A percentile compares a stretch with the other conserved stretches of the same genome.
These are phyloP conservation scores for Cyrtodaria siliqua DNA, from an alignment of 2,888 invertebrate species.

Conservation along the genomic window DNA sequence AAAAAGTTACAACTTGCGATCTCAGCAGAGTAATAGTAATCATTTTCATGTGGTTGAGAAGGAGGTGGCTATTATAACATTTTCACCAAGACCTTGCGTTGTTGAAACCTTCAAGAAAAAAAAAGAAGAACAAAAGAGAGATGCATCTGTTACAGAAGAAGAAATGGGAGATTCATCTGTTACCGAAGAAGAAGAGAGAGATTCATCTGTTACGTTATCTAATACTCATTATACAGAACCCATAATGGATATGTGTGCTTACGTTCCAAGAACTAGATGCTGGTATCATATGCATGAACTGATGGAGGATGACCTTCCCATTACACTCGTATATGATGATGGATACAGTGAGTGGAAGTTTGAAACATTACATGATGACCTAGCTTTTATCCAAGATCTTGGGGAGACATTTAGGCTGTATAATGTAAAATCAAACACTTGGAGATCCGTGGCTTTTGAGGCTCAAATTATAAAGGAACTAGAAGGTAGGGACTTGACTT, in stretches of 20 bases:
- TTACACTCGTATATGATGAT: background rate
- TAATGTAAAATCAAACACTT: conserved; percentile 28
- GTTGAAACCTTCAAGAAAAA: conserved; percentile 20
- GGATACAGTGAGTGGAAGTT: conserved; percentile 22
- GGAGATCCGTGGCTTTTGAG: conserved; percentile 17
- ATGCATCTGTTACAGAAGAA: no score
- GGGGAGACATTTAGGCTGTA: conserved; percentile 43
- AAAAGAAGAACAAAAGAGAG: background rate
- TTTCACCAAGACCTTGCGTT: conserved; percentile 46
- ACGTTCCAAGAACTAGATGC: conserved; percentile 36
- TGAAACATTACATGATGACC: conserved; percentile 35
- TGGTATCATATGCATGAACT: conserved; percentile 49
- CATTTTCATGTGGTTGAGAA: conserved; percentile 1
- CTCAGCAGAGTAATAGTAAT: conserved; percentile 3
- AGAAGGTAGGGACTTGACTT: background rate
- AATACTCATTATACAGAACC: conserved; percentile 20
- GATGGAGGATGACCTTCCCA: conserved; percentile 15
- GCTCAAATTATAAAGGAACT: conserved; percentile 9
- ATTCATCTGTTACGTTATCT: background rate
- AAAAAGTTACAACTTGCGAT: conserved; percentile 23
- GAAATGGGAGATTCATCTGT: no score
- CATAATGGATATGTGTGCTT: conserved; percentile 47
- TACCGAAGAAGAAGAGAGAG: no score
- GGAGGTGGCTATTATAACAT: conserved; percentile 42
- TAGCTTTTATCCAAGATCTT: conserved; percentile 27